These are phyloP conservation scores for Xiphydria camelus DNA, from an alignment of 2,888 invertebrate genomes.

Conservation along the genomic window DNA sequence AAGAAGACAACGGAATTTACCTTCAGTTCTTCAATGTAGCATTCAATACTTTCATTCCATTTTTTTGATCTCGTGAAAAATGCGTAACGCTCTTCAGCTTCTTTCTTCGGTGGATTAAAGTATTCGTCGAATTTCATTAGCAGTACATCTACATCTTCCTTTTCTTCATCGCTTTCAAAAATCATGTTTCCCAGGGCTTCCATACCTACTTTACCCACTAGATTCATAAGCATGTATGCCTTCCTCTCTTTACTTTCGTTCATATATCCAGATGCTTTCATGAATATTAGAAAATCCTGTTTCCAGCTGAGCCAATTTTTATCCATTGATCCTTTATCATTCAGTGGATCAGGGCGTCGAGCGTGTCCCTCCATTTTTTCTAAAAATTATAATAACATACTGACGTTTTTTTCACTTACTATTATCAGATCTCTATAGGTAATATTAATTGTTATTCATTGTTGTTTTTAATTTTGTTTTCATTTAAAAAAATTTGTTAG, in stretches of 20 bases:
- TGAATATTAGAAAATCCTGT: slow-evolving; percentile 24
- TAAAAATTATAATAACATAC: neutral
- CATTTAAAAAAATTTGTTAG: too few relatives aligned
- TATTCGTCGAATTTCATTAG: slow-evolving; percentile 24
- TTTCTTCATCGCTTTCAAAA: slow-evolving; percentile 11
- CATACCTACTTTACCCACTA: slow-evolving; percentile 28
- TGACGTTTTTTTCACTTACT: too few relatives aligned
- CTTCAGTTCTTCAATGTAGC: slow-evolving; percentile 22
- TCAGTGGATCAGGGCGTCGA: slow-evolving; percentile 16
- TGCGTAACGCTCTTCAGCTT: slow-evolving; percentile 22
- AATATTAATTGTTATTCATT: neutral
- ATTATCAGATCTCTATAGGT: neutral
- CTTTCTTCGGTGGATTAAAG: slow-evolving; percentile 21
- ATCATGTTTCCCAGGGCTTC: slow-evolving; percentile 16
- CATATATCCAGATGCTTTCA: slow-evolving; percentile 19
- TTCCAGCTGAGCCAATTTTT: slow-evolving; percentile 31
- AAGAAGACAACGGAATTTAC: slow-evolving; percentile 13
- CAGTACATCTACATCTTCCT: slow-evolving; percentile 24
- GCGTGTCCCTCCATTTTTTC: slow-evolving; percentile 12
- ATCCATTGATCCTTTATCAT: slow-evolving; percentile 8
- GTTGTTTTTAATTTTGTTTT: neutral
- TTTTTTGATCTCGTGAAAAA: slow-evolving; percentile 24
- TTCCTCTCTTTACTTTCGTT: slow-evolving; percentile 17
- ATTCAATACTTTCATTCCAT: slow-evolving; percentile 16
- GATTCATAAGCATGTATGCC: slow-evolving; percentile 22